Evolutionary conservation across 2,888 invertebrate genomes (phyloP).

Genomic region (Brachynemurus nebulosus): DNA sequence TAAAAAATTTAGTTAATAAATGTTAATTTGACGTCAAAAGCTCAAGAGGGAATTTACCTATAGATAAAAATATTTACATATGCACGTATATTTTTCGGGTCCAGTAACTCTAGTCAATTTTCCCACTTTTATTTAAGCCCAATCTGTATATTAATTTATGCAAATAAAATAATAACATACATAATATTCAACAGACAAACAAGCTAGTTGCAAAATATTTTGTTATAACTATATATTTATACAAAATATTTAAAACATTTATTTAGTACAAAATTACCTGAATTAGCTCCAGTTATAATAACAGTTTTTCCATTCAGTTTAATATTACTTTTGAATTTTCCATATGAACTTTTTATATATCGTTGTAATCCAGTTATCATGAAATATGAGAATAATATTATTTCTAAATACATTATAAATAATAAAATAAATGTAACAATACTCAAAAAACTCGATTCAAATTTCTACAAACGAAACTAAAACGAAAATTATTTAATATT

Average conservation of each 20-base stretch:
- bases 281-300: slow-evolving; percentile 1
- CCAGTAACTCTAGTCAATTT: no score
- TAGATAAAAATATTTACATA: no score
- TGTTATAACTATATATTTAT: neutral
- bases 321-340: neutral
- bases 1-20: no score
- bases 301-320: neutral
- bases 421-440: neutral
- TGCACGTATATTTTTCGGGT: no score
- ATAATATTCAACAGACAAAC: neutral
- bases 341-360: neutral
- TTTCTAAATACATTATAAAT: neutral
- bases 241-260: neutral
- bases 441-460: neutral
- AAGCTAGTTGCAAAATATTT: neutral
- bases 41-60: no score
- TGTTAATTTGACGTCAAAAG: no score
- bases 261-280: neutral
- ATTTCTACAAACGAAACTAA: no score
- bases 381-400: neutral
- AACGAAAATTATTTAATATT: no score
- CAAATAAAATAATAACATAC: neutral
- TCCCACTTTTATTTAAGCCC: no score
- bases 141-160: no score
- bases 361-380: neutral